A percentile compares a stretch with the other conserved stretches of the same genome.
These are phyloP conservation scores for Vollenhovia emeryi DNA, from an alignment of 1,140 invertebrate genomes.

Conservation along the genomic window DNA sequence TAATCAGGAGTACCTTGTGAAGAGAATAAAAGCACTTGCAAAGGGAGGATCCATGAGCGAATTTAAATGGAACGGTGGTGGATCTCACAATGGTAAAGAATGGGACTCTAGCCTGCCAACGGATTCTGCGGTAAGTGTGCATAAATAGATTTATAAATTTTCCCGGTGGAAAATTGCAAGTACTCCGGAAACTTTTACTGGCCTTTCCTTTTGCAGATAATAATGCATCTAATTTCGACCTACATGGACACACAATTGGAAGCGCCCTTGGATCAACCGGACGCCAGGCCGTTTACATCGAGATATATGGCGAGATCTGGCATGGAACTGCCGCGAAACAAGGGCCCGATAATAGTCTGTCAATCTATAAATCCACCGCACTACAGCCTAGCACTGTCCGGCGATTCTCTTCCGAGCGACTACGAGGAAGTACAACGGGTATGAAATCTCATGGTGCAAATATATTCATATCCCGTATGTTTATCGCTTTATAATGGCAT, in stretches of 20 bases:
- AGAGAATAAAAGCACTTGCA: constrained; percentile 90
- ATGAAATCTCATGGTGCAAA: constrained; percentile 47
- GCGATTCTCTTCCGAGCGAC: constrained; percentile 84
- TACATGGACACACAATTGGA: constrained; percentile 93
- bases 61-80: constrained; percentile 93
- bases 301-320: constrained; percentile 81
- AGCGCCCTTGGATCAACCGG: constrained; percentile 90
- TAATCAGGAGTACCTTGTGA: constrained; percentile 94
- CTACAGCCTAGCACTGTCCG: constrained; percentile 89
- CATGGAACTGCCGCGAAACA: constrained; percentile 81
- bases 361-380: constrained; percentile 90
- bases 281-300: constrained; percentile 91
- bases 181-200: not conserved
- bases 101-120: constrained; percentile 93
- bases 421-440: constrained; percentile 88
- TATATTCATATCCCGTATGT: not conserved
- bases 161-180: not conserved
- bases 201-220: constrained; percentile 86
- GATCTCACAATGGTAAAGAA: constrained; percentile 89
- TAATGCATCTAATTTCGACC: constrained; percentile 93
- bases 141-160: constrained; percentile 26
- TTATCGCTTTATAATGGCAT: not conserved
- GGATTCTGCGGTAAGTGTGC: constrained; percentile 90
- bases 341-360: constrained; percentile 86
- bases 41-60: constrained; percentile 93